Conservation (phyloP, 2,888 invertebrate genomes). For the Drosophila helvetica region DNA sequence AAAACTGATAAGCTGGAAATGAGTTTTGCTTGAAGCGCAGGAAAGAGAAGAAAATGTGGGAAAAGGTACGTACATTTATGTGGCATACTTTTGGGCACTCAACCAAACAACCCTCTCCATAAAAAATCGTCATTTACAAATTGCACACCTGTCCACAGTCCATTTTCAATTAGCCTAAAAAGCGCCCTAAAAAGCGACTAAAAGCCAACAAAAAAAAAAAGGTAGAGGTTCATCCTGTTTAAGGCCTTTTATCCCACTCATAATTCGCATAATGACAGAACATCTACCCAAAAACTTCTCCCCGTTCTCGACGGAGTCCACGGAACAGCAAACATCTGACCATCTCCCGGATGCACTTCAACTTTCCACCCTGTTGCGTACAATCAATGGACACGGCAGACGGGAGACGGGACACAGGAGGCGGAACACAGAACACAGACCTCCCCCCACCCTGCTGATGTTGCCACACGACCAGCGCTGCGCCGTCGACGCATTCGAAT, state of each 20-base stretch:
- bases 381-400: slow-evolving; percentile 54
- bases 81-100: slow-evolving; percentile 24
- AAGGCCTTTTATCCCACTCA: slow-evolving; percentile 81
- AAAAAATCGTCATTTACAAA: slow-evolving; percentile 56
- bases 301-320: slow-evolving; percentile 75
- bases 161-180: slow-evolving; percentile 81
- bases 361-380: slow-evolving; percentile 83
- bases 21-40: slow-evolving; percentile 19
- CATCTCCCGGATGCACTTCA: slow-evolving; percentile 77
- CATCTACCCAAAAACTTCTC: slow-evolving; percentile 51
- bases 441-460: neutral
- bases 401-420: slow-evolving; percentile 9
- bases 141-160: slow-evolving; percentile 46
- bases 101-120: slow-evolving; percentile 11
- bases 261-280: slow-evolving; percentile 80
- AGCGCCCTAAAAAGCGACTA: slow-evolving; percentile 30
- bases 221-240: slow-evolving; percentile 67
- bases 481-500: slow-evolving; percentile 51
- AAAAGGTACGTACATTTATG: slow-evolving; percentile 16
- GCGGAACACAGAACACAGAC: slow-evolving; percentile 30
- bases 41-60: slow-evolving; percentile 34
- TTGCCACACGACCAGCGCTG: slow-evolving; percentile 48
- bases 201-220: slow-evolving; percentile 40
- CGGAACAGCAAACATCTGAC: slow-evolving; percentile 73
- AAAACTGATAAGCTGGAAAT: slow-evolving; percentile 68